phyloP scores from a whole-genome alignment of 1,140 invertebrate species.

The Hycleus phaleratus region DNA sequence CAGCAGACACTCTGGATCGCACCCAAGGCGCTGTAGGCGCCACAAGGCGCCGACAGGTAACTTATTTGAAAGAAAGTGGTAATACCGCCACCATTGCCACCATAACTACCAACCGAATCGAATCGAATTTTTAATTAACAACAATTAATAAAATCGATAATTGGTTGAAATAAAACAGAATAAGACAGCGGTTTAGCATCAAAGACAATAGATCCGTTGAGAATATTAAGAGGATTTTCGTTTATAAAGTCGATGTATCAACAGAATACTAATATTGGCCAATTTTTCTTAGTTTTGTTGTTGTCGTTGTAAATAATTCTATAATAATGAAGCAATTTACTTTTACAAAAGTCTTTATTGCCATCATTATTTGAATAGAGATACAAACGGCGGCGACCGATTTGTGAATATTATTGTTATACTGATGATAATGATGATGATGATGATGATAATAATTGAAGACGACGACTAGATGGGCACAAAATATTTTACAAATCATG shows the following conservation, averaged over 20 bases:
- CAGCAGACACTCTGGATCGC: conserved; percentile 6
- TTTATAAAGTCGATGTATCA: no score
- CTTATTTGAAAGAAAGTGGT: neutral
- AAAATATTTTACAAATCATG: conserved; percentile 22
- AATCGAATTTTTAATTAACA: no score
- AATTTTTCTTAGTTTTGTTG: neutral
- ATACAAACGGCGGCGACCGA: neutral
- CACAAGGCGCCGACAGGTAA: conserved; percentile 13
- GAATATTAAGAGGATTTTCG: no score
- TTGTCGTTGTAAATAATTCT: conserved; percentile 1
- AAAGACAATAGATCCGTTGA: no score
- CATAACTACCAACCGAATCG: neutral
- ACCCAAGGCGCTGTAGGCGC: conserved; percentile 12
- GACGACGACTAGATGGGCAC: neutral
- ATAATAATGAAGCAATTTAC: conserved; percentile 6
- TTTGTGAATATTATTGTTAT: neutral
- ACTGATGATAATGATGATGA: no score
- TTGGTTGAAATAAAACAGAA: no score
- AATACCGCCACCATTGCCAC: neutral
- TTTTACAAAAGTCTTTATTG: neutral
- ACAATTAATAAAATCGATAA: no score
- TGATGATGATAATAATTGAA: no score
- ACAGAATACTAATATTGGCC: no score
- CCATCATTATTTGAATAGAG: conserved; percentile 1
- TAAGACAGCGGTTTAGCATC: no score